These are phyloP conservation scores for Himalopsyche phryganea DNA, from an alignment of 1,140 invertebrate species.

Conservation along the genomic window DNA sequence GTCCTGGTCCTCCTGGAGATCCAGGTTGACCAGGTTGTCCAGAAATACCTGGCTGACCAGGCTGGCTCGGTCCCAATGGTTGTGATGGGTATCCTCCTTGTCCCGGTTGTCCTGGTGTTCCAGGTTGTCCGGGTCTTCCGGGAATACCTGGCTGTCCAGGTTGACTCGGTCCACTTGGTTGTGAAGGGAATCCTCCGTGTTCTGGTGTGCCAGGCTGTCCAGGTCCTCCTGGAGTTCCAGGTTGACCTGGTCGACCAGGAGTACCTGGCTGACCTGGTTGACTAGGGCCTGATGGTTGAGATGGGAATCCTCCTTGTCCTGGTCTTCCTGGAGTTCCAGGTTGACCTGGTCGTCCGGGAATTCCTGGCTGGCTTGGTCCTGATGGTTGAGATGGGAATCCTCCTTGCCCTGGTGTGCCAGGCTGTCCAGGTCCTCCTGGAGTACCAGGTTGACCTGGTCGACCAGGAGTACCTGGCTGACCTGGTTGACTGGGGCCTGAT, in stretches of 20 bases:
- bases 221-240: too few relatives aligned
- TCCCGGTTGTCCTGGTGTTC: constrained; percentile 24
- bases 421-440: constrained; percentile 1
- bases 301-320: too few relatives aligned
- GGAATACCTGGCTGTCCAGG: too few relatives aligned
- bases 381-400: constrained; percentile 13
- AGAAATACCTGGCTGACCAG: constrained; percentile 17
- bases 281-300: too few relatives aligned
- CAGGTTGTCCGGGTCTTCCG: constrained; percentile 6
- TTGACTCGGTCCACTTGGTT: too few relatives aligned
- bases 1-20: constrained; percentile 25
- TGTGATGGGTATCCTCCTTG: too few relatives aligned
- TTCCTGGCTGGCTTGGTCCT: not conserved
- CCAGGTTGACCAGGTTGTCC: constrained; percentile 19
- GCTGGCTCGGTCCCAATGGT: not conserved
- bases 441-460: not conserved
- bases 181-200: not conserved
- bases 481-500: too few relatives aligned
- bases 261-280: too few relatives aligned
- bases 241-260: not conserved
- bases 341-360: not conserved
- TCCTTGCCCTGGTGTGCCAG: constrained; percentile 30
- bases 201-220: too few relatives aligned
- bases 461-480: not conserved
- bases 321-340: not conserved